These are phyloP conservation scores for Sphenopsis melanotis DNA, from an alignment of 2,797 vertebrate genomes.

Conservation along the genomic window DNA sequence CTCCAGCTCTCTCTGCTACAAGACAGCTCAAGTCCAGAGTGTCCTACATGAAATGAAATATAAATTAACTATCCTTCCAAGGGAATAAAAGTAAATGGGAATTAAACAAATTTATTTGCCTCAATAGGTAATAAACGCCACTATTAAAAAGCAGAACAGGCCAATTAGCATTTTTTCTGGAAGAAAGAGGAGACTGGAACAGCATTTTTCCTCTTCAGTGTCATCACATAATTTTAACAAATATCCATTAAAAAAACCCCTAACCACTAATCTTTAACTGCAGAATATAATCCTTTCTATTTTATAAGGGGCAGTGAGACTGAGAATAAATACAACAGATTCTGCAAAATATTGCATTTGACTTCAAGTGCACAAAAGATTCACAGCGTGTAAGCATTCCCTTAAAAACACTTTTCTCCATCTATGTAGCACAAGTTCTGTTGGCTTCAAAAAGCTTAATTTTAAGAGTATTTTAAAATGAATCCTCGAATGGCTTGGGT, in stretches of 20 bases:
- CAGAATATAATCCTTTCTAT: neutral
- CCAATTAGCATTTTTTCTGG: neutral
- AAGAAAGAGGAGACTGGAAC: neutral
- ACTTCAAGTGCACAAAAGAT: neutral
- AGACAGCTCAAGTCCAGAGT: neutral
- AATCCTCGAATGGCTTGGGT: neutral
- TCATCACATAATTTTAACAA: neutral
- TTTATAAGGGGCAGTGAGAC: neutral
- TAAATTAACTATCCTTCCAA: neutral
- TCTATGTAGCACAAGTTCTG: neutral
- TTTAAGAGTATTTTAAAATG: neutral
- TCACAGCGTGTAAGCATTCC: neutral
- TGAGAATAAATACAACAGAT: neutral
- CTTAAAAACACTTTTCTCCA: neutral
- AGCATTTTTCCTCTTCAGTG: neutral
- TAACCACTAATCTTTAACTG: neutral
- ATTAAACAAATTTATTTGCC: conserved; percentile 34
- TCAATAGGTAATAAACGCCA: conserved; percentile 16
- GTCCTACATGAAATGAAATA: conserved; percentile 22
- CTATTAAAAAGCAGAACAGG: neutral
- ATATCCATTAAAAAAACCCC: neutral
- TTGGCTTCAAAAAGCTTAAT: neutral
- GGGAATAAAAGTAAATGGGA: conserved; percentile 31
- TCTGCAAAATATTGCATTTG: neutral
- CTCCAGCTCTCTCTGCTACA: neutral